Evolutionary conservation across 2,888 invertebrate species (phyloP).

Genomic region (Lithophane semibrunnea): DNA sequence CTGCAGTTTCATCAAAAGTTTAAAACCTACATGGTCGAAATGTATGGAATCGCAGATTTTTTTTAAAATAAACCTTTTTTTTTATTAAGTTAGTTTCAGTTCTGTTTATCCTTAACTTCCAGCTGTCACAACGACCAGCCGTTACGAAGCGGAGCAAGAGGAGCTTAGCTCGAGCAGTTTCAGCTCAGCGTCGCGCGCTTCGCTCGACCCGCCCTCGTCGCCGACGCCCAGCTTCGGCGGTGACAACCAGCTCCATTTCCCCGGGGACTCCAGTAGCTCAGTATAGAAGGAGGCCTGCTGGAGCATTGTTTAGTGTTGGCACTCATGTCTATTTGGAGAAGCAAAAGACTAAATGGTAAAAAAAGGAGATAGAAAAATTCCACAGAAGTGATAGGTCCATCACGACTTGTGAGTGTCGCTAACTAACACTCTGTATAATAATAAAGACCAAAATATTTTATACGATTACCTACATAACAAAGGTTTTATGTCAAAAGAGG

Average conservation of each 20-base stretch:
- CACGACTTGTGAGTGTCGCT: not conserved
- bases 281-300: slow-evolving; percentile 76
- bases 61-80: not conserved
- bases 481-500: not conserved
- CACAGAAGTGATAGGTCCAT: not conserved
- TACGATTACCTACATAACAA: not conserved
- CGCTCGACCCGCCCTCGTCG: slow-evolving; percentile 92
- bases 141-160: slow-evolving; percentile 93
- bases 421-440: not conserved
- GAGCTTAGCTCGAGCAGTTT: slow-evolving; percentile 96
- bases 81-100: not conserved
- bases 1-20: not conserved
- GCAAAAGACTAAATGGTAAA: not conserved
- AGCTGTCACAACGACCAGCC: slow-evolving; percentile 84
- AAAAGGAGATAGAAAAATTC: not conserved
- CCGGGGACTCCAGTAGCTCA: slow-evolving; percentile 94
- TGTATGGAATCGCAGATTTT: not conserved
- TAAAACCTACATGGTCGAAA: not conserved
- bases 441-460: not conserved
- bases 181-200: slow-evolving; percentile 95
- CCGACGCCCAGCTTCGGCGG: slow-evolving; percentile 94
- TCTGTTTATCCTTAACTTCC: slow-evolving; percentile 61
- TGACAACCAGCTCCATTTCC: slow-evolving; percentile 94
- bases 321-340: not conserved
- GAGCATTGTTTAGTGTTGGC: slow-evolving; percentile 29